Conservation (phyloP, 2,113 vertebrate species). For the Labeo rohita region DNA sequence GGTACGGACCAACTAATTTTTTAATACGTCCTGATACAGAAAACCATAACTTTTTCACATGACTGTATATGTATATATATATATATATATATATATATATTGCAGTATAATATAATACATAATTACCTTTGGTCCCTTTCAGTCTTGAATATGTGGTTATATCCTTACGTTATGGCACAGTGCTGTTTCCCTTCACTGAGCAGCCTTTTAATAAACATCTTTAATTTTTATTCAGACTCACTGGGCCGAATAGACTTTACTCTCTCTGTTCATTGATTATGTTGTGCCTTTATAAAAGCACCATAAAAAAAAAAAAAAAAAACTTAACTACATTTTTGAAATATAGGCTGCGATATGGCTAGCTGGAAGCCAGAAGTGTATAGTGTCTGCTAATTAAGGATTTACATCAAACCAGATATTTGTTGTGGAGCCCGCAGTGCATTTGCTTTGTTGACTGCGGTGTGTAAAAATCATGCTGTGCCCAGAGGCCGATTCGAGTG, state of each 20-base stretch:
- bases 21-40: too few relatives aligned
- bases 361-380: constrained; percentile 25
- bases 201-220: constrained; percentile 1
- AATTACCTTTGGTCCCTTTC: background rate
- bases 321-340: constrained; percentile 20
- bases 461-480: constrained; percentile 9
- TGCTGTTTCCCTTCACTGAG: background rate
- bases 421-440: background rate
- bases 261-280: constrained; percentile 25
- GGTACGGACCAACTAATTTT: too few relatives aligned
- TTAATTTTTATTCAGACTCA: constrained; percentile 8
- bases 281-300: constrained; percentile 5
- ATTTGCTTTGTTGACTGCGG: background rate
- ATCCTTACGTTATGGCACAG: background rate
- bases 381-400: constrained; percentile 32
- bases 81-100: too few relatives aligned
- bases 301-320: background rate
- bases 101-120: background rate
- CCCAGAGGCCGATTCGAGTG: background rate
- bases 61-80: too few relatives aligned
- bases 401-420: constrained; percentile 26
- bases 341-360: constrained; percentile 7
- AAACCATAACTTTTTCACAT: too few relatives aligned
- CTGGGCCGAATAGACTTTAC: background rate
- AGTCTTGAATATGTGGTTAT: background rate